phyloP scores from a whole-genome alignment of 2,113 vertebrate genomes.

The Scomber colias region DNA sequence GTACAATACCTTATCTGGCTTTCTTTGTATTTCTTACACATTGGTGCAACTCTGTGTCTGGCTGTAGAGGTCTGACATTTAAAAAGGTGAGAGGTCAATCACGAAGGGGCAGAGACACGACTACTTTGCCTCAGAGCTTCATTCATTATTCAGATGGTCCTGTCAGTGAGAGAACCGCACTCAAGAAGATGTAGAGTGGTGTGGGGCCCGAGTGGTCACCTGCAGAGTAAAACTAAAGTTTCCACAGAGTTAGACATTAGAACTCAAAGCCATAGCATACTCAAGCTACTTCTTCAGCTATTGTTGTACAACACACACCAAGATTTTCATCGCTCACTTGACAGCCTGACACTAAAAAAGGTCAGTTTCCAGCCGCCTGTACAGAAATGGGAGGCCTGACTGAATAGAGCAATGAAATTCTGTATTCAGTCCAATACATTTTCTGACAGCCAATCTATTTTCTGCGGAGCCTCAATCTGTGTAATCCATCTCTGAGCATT shows the following conservation, averaged over 20 bases:
- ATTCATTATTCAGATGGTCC: conserved; percentile 79
- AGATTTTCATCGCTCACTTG: conserved; percentile 31
- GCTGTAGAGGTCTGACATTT: conserved; percentile 56
- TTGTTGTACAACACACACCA: conserved; percentile 11
- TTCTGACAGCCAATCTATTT: conserved; percentile 42
- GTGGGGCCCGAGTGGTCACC: conserved; percentile 49
- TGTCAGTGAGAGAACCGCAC: conserved; percentile 70
- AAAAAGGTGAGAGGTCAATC: conserved; percentile 70
- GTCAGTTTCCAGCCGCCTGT: conserved; percentile 40
- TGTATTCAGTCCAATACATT: conserved; percentile 24
- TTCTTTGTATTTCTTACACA: conserved; percentile 7
- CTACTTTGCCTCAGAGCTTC: conserved; percentile 57
- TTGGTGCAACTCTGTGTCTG: not conserved
- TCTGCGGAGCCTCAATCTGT: not conserved
- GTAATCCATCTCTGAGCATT: conserved; percentile 18
- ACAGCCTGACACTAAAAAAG: conserved; percentile 54
- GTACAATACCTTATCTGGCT: conserved; percentile 38
- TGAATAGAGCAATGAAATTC: conserved; percentile 48
- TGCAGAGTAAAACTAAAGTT: conserved; percentile 49
- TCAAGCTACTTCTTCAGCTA: conserved; percentile 27
- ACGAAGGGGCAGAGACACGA: conserved; percentile 32
- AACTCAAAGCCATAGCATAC: conserved; percentile 23
- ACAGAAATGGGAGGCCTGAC: conserved; percentile 27
- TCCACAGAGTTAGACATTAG: conserved; percentile 46
- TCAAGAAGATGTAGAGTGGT: conserved; percentile 59